Conservation (phyloP, 2,888 invertebrate species). For the Pachliopta kotzebuea region DNA sequence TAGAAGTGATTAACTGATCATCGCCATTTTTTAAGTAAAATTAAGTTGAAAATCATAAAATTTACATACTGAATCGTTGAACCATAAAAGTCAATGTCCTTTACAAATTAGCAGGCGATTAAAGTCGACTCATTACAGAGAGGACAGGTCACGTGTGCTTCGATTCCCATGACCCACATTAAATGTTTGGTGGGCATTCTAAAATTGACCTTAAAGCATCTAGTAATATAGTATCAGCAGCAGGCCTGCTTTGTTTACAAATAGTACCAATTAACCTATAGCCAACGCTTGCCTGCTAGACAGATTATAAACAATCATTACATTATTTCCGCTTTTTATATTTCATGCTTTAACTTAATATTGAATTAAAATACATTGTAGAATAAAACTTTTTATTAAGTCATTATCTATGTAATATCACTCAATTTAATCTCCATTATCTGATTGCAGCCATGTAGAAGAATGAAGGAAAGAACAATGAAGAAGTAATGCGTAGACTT, state of each 20-base stretch:
- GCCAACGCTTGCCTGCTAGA: background rate
- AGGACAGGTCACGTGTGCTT: slow-evolving; percentile 52
- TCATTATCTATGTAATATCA: too few relatives aligned
- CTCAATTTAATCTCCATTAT: too few relatives aligned
- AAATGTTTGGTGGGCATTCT: slow-evolving; percentile 34
- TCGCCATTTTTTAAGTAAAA: background rate
- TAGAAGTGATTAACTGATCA: background rate
- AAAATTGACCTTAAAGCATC: slow-evolving; percentile 28
- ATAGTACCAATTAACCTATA: background rate
- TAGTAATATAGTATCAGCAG: slow-evolving; percentile 6
- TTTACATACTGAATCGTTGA: slow-evolving; percentile 40
- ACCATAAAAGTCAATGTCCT: slow-evolving; percentile 53
- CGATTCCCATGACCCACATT: slow-evolving; percentile 65
- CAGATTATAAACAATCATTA: background rate
- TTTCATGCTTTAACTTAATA: background rate
- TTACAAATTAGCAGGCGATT: slow-evolving; percentile 45
- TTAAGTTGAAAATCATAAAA: slow-evolving; percentile 29
- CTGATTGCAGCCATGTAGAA: too few relatives aligned
- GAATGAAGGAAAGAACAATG: too few relatives aligned
- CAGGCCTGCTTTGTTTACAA: slow-evolving; percentile 19
- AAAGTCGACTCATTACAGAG: slow-evolving; percentile 50
- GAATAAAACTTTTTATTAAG: too few relatives aligned
- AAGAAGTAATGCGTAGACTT: too few relatives aligned
- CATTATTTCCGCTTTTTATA: background rate
- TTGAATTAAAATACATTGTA: background rate